These are phyloP conservation scores for Turritopsis rubra DNA, from an alignment of 30 jellyfish, hydroid and myxozoan species.

Conservation along the genomic window DNA sequence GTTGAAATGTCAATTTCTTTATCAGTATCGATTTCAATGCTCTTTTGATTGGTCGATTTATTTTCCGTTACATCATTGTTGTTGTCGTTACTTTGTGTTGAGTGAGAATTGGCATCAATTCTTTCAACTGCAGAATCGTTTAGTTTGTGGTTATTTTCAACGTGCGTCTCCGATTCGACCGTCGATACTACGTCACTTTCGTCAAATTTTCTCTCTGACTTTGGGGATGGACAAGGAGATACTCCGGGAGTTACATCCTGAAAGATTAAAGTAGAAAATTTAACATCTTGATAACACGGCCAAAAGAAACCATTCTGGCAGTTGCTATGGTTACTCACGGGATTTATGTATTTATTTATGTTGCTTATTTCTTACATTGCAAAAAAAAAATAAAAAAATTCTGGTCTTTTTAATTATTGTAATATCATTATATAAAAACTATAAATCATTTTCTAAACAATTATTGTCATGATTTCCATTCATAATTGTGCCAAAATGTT, in stretches of 20 bases:
- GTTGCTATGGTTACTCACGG: no score
- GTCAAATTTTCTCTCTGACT: background rate
- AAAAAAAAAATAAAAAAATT: no score
- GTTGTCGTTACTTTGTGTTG: background rate
- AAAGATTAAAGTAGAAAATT: background rate
- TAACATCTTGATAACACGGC: no score
- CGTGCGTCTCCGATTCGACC: background rate
- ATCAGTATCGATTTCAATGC: background rate
- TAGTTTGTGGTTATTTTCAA: background rate
- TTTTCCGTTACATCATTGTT: background rate
- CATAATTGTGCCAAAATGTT: no score
- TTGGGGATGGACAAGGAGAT: background rate
- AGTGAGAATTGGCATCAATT: background rate
- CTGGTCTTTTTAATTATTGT: no score
- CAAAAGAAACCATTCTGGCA: no score
- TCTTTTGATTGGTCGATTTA: background rate
- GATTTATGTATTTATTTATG: no score
- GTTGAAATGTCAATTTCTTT: background rate
- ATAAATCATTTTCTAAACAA: no score
- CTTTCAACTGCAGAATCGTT: background rate
- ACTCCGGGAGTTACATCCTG: background rate
- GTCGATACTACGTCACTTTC: no score
- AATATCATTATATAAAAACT: no score
- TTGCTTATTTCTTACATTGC: no score
- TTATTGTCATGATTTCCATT: no score